These are phyloP conservation scores for Sinocyclocheilus anophthalmus DNA, from an alignment of 2,113 vertebrate genomes.

Conservation along the genomic window DNA sequence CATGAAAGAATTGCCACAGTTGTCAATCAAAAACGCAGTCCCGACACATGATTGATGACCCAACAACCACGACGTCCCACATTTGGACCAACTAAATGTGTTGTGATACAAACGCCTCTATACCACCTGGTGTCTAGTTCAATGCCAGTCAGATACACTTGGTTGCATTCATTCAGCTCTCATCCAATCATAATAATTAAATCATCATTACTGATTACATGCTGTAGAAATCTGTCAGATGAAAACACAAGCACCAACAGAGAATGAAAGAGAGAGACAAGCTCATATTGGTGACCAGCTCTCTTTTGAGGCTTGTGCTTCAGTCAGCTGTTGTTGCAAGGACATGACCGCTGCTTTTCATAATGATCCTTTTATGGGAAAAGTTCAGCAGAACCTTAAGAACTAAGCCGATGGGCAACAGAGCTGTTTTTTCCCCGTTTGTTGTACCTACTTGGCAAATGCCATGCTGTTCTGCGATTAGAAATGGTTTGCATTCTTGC, in stretches of 20 bases:
- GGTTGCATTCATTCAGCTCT: background rate
- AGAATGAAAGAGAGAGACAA: background rate
- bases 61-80: no score
- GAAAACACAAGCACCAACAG: background rate
- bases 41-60: no score
- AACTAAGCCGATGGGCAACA: background rate
- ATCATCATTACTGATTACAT: background rate
- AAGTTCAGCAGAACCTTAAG: background rate
- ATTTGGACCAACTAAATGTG: no score
- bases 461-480: background rate
- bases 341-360: slow-evolving; percentile 12
- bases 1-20: background rate
- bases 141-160: background rate
- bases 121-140: background rate
- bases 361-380: slow-evolving; percentile 30
- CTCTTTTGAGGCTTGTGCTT: slow-evolving; percentile 16
- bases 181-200: background rate
- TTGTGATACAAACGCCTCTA: no score
- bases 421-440: background rate
- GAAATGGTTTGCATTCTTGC: slow-evolving; percentile 59
- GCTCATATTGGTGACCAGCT: slow-evolving; percentile 10
- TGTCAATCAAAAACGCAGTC: background rate
- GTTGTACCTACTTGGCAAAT: slow-evolving; percentile 26
- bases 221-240: background rate
- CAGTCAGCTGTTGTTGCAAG: slow-evolving; percentile 29